These are phyloP conservation scores for Ametastegia equiseti DNA, from an alignment of 2,888 invertebrate species.

Conservation along the genomic window DNA sequence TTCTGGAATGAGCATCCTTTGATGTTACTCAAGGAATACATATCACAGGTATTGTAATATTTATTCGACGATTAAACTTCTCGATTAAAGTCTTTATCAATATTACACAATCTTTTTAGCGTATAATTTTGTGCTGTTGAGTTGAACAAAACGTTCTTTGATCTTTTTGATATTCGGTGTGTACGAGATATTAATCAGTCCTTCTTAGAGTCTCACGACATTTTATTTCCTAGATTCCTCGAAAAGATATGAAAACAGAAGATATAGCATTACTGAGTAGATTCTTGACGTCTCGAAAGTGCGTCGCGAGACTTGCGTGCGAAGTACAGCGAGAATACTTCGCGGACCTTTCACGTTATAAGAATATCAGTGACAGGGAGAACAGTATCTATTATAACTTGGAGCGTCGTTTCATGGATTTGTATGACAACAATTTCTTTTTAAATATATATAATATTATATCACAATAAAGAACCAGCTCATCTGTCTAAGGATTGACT, in stretches of 20 bases:
- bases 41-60: slow-evolving; percentile 60
- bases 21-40: slow-evolving; percentile 60
- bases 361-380: slow-evolving; percentile 50
- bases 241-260: slow-evolving; percentile 1
- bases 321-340: slow-evolving; percentile 70
- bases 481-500: slow-evolving; percentile 22
- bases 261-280: slow-evolving; percentile 9
- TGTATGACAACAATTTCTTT: slow-evolving; percentile 61
- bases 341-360: slow-evolving; percentile 60
- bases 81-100: too few relatives aligned
- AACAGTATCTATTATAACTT: slow-evolving; percentile 58
- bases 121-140: too few relatives aligned
- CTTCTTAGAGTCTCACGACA: not conserved
- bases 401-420: slow-evolving; percentile 63
- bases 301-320: slow-evolving; percentile 71
- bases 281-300: slow-evolving; percentile 64
- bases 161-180: not conserved
- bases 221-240: not conserved
- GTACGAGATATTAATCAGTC: too few relatives aligned
- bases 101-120: not conserved
- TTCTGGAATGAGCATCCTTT: slow-evolving; percentile 58
- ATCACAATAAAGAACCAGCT: not conserved
- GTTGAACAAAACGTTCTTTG: not conserved
- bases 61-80: too few relatives aligned
- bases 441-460: slow-evolving; percentile 8